A percentile compares a stretch with the other conserved stretches of the same genome.
phyloP scores from a whole-genome alignment of 2,113 vertebrate genomes.

The Cochlearius cochlearius region DNA sequence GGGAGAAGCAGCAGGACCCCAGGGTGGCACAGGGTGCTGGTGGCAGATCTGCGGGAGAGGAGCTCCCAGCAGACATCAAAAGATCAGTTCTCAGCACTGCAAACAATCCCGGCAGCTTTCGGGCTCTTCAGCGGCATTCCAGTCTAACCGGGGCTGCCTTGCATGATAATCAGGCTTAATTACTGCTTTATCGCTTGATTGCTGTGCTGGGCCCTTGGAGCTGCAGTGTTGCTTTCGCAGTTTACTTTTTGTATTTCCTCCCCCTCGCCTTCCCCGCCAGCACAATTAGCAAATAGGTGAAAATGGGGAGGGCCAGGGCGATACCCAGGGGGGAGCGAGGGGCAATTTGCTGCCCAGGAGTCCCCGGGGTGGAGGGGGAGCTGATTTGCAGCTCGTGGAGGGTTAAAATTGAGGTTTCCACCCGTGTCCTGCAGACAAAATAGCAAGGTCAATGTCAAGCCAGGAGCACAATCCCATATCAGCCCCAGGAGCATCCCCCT shows the following conservation, averaged over 20 bases:
- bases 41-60: conserved; percentile 34
- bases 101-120: conserved; percentile 68
- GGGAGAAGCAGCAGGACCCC: background rate
- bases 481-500: background rate
- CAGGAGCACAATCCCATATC: background rate
- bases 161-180: conserved; percentile 81
- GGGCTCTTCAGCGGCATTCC: conserved; percentile 74
- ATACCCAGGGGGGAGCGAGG: background rate
- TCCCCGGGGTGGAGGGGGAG: background rate
- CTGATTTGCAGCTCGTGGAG: background rate
- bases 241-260: conserved; percentile 66
- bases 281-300: conserved; percentile 52
- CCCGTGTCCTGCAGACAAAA: background rate
- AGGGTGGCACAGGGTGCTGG: conserved; percentile 11
- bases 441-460: background rate
- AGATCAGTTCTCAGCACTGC: conserved; percentile 62
- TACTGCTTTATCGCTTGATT: conserved; percentile 74
- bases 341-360: background rate
- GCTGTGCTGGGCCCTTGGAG: conserved; percentile 71
- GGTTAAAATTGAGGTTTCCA: background rate
- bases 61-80: conserved; percentile 73
- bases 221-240: conserved; percentile 54
- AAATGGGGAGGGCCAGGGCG: background rate
- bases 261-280: conserved; percentile 24
- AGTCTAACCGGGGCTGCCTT: conserved; percentile 74